These are phyloP conservation scores for Tenodera sinensis DNA, from an alignment of 2,888 invertebrate species.

Conservation along the genomic window DNA sequence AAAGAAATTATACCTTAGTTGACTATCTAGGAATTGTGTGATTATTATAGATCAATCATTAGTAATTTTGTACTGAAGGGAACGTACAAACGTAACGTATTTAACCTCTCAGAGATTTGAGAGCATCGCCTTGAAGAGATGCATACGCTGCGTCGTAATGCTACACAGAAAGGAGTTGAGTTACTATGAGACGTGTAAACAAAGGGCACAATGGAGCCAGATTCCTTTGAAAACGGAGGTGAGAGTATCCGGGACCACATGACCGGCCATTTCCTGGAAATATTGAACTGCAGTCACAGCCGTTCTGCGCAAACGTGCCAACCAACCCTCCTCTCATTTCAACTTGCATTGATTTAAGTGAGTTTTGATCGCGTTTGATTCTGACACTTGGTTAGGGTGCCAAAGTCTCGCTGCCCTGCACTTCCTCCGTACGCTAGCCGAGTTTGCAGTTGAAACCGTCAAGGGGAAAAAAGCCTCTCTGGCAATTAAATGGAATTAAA, in stretches of 20 bases:
- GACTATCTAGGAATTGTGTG: no score
- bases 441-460: neutral
- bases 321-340: no score
- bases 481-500: neutral
- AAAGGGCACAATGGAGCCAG: neutral
- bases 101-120: no score
- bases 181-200: neutral
- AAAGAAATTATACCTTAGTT: no score
- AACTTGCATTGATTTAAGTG: neutral
- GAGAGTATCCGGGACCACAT: neutral
- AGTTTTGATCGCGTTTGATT: neutral
- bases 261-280: neutral
- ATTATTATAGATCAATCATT: no score
- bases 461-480: neutral
- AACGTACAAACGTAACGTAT: no score
- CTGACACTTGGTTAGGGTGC: neutral
- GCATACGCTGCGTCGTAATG: no score
- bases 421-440: neutral
- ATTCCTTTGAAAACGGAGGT: neutral
- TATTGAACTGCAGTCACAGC: neutral
- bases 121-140: no score
- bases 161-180: no score
- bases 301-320: neutral
- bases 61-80: no score
- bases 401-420: neutral